phyloP scores from a whole-genome alignment of 64 coral and sea anemone species.

The Exaiptasia diaphana region DNA sequence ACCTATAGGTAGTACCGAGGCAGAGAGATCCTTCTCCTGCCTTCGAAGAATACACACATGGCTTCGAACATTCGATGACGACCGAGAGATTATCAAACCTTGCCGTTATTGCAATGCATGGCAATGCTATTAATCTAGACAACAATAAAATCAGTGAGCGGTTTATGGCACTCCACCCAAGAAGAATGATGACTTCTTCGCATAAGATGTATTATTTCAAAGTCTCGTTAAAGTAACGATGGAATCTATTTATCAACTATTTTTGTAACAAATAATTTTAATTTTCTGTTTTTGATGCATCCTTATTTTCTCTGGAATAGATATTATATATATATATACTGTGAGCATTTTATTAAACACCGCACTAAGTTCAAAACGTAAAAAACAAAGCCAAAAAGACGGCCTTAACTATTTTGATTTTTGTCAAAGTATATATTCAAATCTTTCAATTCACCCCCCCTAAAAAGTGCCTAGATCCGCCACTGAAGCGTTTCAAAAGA shows the following conservation, averaged over 20 bases:
- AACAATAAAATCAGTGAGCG: constrained; percentile 4
- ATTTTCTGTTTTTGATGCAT: not conserved
- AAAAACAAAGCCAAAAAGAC: constrained; percentile 1
- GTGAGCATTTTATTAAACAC: constrained; percentile 2
- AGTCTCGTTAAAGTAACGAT: not conserved
- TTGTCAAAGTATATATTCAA: not conserved
- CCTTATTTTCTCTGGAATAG: not conserved
- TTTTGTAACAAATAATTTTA: not conserved
- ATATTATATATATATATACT: not conserved
- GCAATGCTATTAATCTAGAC: constrained; percentile 2
- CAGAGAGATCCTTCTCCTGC: constrained; percentile 46
- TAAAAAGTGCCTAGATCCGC: not conserved
- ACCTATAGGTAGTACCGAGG: constrained; percentile 37
- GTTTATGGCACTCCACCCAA: constrained; percentile 30
- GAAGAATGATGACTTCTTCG: constrained; percentile 34
- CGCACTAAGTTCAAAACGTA: not conserved
- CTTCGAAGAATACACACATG: constrained; percentile 35
- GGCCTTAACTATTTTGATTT: not conserved
- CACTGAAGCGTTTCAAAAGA: no score
- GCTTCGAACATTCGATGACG: constrained; percentile 33
- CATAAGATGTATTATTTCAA: not conserved
- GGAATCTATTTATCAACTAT: not conserved
- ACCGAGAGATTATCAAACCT: constrained; percentile 29
- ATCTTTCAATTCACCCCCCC: constrained; percentile 4
- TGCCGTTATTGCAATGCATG: constrained; percentile 42